Base-by-base conservation (phyloP, 2,888 invertebrate species). In the Pristionchus mayeri region DNA sequence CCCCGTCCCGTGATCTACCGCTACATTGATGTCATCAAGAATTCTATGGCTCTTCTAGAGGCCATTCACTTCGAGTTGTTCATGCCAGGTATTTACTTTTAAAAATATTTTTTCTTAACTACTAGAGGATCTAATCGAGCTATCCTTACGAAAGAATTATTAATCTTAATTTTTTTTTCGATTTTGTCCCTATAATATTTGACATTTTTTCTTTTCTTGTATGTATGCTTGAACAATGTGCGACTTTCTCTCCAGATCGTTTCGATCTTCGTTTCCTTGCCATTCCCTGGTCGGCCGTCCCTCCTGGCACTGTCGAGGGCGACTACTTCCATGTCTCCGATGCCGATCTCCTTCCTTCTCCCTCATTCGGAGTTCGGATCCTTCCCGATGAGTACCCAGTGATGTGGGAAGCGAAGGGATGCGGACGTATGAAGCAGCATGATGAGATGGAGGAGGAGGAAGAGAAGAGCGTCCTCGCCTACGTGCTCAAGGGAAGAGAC, bases 21-120 rank as follows among this genome's bases (percentile, higher is more conserved):
- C 16, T 76, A 27, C 76, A 48, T 76, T 16, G 76, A 76, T n/a
- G 76, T 44, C 27, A 48, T 48, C 76, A 48, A 48, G 76, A 76
- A 24, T 3, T 37, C 30, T 9, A 16, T 48, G 9, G 76, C 48
- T 30, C 24, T 76, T 27, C 48, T 76, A 9, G 76, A 76, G 48
- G 76, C 76, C 1, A 13, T 76, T 40, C 76, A 76, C 50, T 76
- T 76, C 18, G 75, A 75, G n/a, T n/a, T 75, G 75, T 75, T 75
- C 44, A 75, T 75, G 75, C 75, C 75, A 30, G 63, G 67, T n/a
- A n/a, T 67, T n/a, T 67, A 48, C 18, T 3, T 37, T 60, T 60
- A 4, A n/a, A n/a, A 75, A 24, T 44, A 13, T 9, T 75, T 37
- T 6, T n/a, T 9, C 13, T 44, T 44, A 13, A 9, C 7, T 44